These are phyloP conservation scores for Metopia argyrocephala DNA, from an alignment of 2,888 invertebrate species.

Conservation along the genomic window DNA sequence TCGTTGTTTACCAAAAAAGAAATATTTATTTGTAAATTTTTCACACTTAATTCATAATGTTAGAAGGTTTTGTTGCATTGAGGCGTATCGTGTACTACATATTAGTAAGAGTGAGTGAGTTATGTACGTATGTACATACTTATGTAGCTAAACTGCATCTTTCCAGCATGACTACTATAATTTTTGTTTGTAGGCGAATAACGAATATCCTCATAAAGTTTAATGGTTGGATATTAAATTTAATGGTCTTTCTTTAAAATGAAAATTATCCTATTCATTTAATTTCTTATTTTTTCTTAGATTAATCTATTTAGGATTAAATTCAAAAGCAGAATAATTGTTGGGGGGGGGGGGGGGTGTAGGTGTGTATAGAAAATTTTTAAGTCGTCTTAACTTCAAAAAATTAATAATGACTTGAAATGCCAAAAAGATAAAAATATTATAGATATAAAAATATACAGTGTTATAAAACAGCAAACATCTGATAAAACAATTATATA, in stretches of 20 bases:
- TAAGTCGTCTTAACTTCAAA: too few relatives aligned
- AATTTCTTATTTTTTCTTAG: neutral
- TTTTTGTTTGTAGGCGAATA: constrained; percentile 32
- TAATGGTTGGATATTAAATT: constrained; percentile 53
- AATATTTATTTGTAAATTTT: neutral
- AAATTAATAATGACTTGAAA: too few relatives aligned
- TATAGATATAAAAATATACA: too few relatives aligned
- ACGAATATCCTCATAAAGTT: constrained; percentile 41
- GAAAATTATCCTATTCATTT: constrained; percentile 21
- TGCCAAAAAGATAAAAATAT: too few relatives aligned
- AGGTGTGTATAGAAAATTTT: too few relatives aligned
- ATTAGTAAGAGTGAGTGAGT: neutral
- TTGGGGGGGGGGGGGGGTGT: too few relatives aligned
- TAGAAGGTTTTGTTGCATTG: neutral
- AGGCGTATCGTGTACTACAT: neutral
- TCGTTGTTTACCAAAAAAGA: neutral
- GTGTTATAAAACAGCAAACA: too few relatives aligned
- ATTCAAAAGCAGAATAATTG: neutral
- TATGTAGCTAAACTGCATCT: constrained; percentile 17
- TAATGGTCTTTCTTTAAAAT: constrained; percentile 26
- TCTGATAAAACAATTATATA: too few relatives aligned
- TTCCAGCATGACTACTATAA: neutral
- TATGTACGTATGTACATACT: neutral
- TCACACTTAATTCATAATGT: neutral
- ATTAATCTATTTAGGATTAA: constrained; percentile 20